Evolutionary conservation across 2,797 vertebrate genomes (phyloP).

Genomic region (Phrynocephalus guinanensis): DNA sequence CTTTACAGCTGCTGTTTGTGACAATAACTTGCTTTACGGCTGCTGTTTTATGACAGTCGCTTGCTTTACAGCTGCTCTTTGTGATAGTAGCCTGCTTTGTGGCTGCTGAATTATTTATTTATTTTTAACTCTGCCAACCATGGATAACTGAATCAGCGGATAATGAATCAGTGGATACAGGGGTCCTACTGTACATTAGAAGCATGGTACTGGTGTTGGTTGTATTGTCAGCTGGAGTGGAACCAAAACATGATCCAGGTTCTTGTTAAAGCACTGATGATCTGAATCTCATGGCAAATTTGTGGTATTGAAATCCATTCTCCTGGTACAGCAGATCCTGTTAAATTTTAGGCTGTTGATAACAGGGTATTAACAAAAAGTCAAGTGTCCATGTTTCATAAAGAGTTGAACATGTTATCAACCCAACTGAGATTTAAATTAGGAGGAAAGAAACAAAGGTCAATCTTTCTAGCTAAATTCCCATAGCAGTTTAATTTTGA

Average conservation of each 20-base stretch:
- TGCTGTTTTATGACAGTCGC: too few relatives aligned
- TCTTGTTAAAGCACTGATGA: background rate
- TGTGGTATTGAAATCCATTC: background rate
- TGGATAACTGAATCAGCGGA: too few relatives aligned
- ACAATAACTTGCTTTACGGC: too few relatives aligned
- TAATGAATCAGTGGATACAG: too few relatives aligned
- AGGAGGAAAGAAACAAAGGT: background rate
- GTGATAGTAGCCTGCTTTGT: too few relatives aligned
- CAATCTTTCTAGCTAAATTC: conserved; percentile 3
- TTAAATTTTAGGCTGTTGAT: background rate
- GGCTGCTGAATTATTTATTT: too few relatives aligned
- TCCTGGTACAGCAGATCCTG: background rate
- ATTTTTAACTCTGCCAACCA: too few relatives aligned
- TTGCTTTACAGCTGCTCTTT: too few relatives aligned
- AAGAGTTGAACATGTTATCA: background rate
- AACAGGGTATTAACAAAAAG: background rate
- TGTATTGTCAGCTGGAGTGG: background rate
- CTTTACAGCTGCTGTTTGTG: too few relatives aligned
- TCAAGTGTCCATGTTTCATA: background rate
- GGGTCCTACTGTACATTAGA: background rate
- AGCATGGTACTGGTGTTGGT: background rate
- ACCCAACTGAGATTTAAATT: conserved; percentile 1
- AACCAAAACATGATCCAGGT: too few relatives aligned
- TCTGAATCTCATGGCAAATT: background rate
- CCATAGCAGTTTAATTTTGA: background rate